Base-by-base conservation (phyloP, 2,888 invertebrate species). In the Dryobotodes eremita region DNA sequence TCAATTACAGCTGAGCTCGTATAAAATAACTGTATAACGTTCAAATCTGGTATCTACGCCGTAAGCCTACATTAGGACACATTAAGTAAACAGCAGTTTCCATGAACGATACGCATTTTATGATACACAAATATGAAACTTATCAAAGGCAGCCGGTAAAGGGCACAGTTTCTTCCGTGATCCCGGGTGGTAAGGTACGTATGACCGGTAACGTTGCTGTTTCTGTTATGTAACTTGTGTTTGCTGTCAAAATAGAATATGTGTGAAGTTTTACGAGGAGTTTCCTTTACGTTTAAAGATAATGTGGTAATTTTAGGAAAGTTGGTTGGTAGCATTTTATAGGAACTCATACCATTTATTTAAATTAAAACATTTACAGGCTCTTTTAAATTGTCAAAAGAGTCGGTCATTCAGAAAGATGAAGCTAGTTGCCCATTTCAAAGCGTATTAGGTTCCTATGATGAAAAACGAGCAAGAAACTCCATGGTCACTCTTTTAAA, bases 171-270 rank as follows among this genome's bases (percentile, higher is more conserved):
- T 68, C 42, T 86, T 82, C 86, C 71, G 74, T 50, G 46, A n/a
- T 82, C n/a, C 72, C 48, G 31, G 62, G 20, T 26, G 70, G 71
- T 55, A 64, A 23, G 36, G 36, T 48, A 55, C 55, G 31, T 50
- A 48, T 23, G 48, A 65, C 65, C 53, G 76, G 73, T 77, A 50
- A 72, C 55, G 61, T 78, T 71, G 50, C 57, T 81, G 89, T 82
- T 85, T 83, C 77, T 80, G 50, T 74, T 76, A 53, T 69, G 71
- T 75, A 76, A 83, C 78, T 61, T 83, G 66, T 82, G 77, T 82
- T 85, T 57, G 64, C 36, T 59, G 59, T 70, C 36, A 59, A 70
- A 70, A n/a, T 70, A 42, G 61, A n/a, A 42, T 2, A 61, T 42
- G 61, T n/a, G 73, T 74, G 74, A 55, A 55, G 53, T 84, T 84